Percentiles rank a stretch among this genome's conserved stretches.
phyloP scores from a whole-genome alignment of 1,140 invertebrate species.

The Nasonia longicornis region DNA sequence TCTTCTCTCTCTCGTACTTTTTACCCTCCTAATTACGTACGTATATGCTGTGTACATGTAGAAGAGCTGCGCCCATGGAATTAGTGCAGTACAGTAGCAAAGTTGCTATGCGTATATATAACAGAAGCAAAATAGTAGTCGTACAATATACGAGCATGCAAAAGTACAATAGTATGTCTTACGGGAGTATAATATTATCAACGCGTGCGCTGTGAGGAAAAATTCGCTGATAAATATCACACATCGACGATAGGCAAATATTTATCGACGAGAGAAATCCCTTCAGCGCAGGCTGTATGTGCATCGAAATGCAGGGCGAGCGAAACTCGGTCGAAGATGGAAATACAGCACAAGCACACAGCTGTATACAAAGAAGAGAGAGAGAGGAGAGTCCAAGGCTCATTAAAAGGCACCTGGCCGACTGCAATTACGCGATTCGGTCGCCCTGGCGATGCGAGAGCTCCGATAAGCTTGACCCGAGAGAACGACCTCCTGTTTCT shows the following conservation, averaged over 20 bases:
- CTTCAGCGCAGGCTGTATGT: not conserved
- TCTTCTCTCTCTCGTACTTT: not conserved
- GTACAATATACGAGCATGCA: not conserved
- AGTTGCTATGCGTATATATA: constrained; percentile 22
- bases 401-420: not conserved
- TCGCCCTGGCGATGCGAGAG: constrained; percentile 33
- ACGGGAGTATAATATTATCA: not conserved
- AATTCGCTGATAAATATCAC: not conserved
- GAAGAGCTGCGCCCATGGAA: not conserved
- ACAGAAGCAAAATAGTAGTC: constrained; percentile 4
- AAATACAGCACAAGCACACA: not conserved
- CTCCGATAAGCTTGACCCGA: constrained; percentile 40
- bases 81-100: constrained; percentile 2
- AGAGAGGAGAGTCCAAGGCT: not conserved
- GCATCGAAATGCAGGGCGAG: constrained; percentile 2
- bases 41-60: too few relatives aligned
- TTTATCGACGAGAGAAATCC: not conserved
- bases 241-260: too few relatives aligned
- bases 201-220: not conserved
- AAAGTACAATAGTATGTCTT: not conserved
- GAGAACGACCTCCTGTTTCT: not conserved
- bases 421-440: constrained; percentile 41
- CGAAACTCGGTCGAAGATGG: constrained; percentile 7
- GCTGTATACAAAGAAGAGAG: not conserved
- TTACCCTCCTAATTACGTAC: constrained; percentile 21